These are phyloP conservation scores for Pantala flavescens DNA, from an alignment of 1,140 invertebrate species.

Conservation along the genomic window DNA sequence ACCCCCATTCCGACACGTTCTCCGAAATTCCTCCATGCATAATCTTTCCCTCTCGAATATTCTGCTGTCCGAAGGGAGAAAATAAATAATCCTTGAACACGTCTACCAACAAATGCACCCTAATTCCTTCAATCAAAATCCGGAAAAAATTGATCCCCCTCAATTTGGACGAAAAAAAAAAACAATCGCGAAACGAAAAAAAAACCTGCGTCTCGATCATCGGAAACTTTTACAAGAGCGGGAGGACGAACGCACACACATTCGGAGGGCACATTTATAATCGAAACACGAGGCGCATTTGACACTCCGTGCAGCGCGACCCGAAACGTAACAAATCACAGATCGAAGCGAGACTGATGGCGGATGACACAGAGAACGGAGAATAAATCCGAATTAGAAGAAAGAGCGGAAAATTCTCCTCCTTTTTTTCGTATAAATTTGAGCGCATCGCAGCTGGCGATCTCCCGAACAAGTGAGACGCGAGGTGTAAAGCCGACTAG, in stretches of 20 bases:
- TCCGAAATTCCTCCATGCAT: neutral
- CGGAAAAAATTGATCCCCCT: neutral
- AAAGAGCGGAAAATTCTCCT: too few species aligned
- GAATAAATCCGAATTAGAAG: neutral
- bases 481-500: too few species aligned
- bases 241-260: neutral
- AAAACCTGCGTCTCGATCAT: neutral
- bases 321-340: too few species aligned
- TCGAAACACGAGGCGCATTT: too few species aligned
- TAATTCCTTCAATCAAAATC: neutral
- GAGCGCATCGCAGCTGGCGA: too few species aligned
- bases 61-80: neutral
- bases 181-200: neutral
- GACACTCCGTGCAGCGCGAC: too few species aligned
- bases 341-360: neutral
- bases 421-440: too few species aligned
- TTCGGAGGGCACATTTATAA: too few species aligned
- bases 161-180: neutral
- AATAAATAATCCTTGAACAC: constrained; percentile 1
- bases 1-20: too few species aligned
- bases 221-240: neutral
- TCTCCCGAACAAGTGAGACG: too few species aligned
- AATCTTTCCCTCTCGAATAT: neutral
- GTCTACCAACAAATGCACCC: neutral
- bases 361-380: neutral